Evolutionary conservation across 2,888 invertebrate genomes (phyloP).

Genomic region (Allacma fusca): DNA sequence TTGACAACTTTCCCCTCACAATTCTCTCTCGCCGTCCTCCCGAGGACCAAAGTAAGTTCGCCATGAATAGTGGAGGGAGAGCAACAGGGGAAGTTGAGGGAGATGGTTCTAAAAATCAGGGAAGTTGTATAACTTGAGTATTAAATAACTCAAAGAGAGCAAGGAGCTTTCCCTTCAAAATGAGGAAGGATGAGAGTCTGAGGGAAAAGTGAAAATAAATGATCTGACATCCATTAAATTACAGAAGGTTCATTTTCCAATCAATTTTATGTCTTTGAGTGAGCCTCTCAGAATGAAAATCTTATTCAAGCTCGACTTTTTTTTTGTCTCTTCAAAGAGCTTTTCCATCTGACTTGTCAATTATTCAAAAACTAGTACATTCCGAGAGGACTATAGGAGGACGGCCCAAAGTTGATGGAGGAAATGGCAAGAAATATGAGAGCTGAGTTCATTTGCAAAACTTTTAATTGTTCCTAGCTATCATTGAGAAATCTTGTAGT

Average conservation of each 20-base stretch:
- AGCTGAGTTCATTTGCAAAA: constrained; percentile 12
- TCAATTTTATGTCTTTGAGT: constrained; percentile 7
- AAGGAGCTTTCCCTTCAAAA: too few relatives aligned
- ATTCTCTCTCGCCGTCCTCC: too few relatives aligned
- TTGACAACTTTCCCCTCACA: too few relatives aligned
- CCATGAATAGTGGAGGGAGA: too few relatives aligned
- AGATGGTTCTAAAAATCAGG: too few relatives aligned
- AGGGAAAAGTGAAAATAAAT: neutral
- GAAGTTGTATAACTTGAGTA: neutral
- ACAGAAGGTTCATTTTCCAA: constrained; percentile 9
- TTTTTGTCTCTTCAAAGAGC: neutral
- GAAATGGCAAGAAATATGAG: constrained; percentile 3
- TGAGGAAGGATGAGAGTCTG: neutral
- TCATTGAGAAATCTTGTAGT: too few relatives aligned
- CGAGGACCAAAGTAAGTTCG: too few relatives aligned
- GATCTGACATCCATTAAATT: constrained; percentile 15
- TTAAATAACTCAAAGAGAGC: neutral
- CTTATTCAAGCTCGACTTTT: neutral
- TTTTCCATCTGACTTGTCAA: constrained; percentile 24
- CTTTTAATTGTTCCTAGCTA: constrained; percentile 25
- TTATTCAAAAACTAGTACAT: neutral
- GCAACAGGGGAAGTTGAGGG: too few relatives aligned
- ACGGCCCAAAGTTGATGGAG: neutral
- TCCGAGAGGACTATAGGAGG: too few relatives aligned
- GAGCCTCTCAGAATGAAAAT: neutral